Conservation (phyloP, 2,797 vertebrate species). For the Sebastes wilsoni region DNA sequence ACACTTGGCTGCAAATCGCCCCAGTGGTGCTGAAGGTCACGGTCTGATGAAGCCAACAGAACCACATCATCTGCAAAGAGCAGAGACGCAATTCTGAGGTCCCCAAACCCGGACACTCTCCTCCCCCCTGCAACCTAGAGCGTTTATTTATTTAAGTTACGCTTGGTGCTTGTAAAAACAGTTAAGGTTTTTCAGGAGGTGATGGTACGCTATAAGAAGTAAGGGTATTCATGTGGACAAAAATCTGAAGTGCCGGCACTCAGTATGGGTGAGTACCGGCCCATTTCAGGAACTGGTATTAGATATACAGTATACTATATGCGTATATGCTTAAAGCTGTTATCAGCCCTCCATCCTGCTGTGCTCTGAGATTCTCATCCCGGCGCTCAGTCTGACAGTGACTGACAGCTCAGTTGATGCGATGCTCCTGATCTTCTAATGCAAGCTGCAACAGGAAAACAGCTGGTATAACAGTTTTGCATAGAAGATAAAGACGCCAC, state of each 20-base stretch:
- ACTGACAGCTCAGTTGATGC: constrained; percentile 48
- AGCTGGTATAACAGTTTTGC: constrained; percentile 12
- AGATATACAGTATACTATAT: background rate
- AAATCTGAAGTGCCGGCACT: background rate
- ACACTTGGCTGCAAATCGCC: too few relatives aligned
- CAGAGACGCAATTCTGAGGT: too few relatives aligned
- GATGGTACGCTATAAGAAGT: background rate
- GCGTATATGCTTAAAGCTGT: background rate
- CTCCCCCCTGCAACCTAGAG: too few relatives aligned
- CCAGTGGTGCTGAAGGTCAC: too few relatives aligned
- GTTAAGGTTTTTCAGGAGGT: background rate
- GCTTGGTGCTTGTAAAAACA: too few relatives aligned
- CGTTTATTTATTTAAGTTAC: too few relatives aligned
- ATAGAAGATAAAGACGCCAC: background rate
- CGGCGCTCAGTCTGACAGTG: constrained; percentile 7
- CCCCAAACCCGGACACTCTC: too few relatives aligned
- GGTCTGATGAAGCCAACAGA: too few relatives aligned
- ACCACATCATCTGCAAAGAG: too few relatives aligned
- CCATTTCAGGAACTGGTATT: background rate
- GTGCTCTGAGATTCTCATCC: constrained; percentile 29
- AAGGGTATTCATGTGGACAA: background rate
- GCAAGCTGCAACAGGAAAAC: constrained; percentile 5
- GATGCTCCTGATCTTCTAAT: constrained; percentile 33
- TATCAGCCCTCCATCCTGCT: constrained; percentile 15
- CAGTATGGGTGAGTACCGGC: background rate